Percentiles rank a stretch among this genome's conserved stretches.
phyloP scores from a whole-genome alignment of 2,888 invertebrate species.

The Archips crataeganus region DNA sequence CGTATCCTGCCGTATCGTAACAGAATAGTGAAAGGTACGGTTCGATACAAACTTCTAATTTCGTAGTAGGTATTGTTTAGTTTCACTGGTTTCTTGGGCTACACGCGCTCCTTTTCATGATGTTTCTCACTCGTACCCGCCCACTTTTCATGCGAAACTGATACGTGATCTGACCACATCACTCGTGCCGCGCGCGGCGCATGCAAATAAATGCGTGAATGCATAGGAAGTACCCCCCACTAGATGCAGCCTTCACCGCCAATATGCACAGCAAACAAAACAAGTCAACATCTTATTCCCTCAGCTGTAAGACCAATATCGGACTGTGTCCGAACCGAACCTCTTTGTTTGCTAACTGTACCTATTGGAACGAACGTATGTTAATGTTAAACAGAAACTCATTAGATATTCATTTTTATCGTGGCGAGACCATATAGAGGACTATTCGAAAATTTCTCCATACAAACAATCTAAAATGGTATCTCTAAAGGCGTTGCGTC shows the following conservation, averaged over 20 bases:
- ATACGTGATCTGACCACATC: conserved; percentile 37
- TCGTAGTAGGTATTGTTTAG: not conserved
- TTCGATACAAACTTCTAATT: no score
- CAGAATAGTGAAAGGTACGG: no score
- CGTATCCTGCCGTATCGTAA: no score
- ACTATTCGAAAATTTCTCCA: conserved; percentile 36
- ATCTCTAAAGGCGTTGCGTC: conserved; percentile 1
- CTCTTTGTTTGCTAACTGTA: conserved; percentile 21
- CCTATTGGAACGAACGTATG: conserved; percentile 38
- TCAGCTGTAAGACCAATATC: conserved; percentile 4
- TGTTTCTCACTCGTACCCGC: not conserved
- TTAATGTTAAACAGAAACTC: conserved; percentile 42
- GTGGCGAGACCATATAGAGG: conserved; percentile 33
- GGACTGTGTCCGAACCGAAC: not conserved
- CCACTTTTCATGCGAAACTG: conserved; percentile 11
- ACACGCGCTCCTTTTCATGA: not conserved
- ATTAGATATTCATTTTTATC: conserved; percentile 42
- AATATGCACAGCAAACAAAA: conserved; percentile 25
- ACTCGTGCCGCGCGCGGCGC: conserved; percentile 29
- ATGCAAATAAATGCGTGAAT: conserved; percentile 37
- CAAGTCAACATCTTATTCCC: conserved; percentile 9
- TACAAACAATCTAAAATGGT: conserved; percentile 14
- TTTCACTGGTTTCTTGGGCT: not conserved
- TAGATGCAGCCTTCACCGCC: conserved; percentile 26
- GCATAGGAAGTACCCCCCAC: conserved; percentile 40